phyloP scores from a whole-genome alignment of 2,113 vertebrate species.

The Oenanthe oenanthe region DNA sequence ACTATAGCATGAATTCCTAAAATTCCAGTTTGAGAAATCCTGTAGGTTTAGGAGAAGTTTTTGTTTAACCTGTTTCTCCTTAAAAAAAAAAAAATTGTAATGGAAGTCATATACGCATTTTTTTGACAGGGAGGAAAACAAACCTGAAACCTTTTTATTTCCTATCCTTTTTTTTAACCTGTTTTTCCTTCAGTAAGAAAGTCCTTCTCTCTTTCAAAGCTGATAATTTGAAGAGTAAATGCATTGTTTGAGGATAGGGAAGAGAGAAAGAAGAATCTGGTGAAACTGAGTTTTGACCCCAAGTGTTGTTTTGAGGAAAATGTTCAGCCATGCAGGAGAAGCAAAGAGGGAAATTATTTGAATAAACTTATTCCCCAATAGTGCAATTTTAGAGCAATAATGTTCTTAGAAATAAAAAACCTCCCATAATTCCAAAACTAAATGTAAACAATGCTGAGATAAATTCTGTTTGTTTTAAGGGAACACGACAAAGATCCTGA shows the following conservation, averaged over 20 bases:
- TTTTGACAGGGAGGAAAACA: background rate
- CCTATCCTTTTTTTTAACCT: background rate
- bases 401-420: background rate
- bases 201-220: background rate
- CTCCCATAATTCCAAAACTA: background rate
- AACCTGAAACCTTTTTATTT: background rate
- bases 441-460: conserved; percentile 10
- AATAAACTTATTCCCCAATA: background rate
- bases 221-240: background rate
- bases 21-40: background rate
- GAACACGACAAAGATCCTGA: conserved; percentile 95
- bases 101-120: fast-evolving
- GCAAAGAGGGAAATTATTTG: background rate
- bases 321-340: background rate
- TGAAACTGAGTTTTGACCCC: background rate
- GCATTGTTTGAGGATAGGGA: background rate
- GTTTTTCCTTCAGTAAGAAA: background rate
- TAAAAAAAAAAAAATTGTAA: background rate
- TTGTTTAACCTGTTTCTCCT: background rate
- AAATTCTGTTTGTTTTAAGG: conserved; percentile 92
- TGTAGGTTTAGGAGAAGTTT: background rate
- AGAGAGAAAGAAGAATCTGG: background rate
- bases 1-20: background rate
- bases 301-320: background rate
- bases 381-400: background rate